Conservation (phyloP, 2,113 vertebrate genomes). For the Oreamnos americanus region DNA sequence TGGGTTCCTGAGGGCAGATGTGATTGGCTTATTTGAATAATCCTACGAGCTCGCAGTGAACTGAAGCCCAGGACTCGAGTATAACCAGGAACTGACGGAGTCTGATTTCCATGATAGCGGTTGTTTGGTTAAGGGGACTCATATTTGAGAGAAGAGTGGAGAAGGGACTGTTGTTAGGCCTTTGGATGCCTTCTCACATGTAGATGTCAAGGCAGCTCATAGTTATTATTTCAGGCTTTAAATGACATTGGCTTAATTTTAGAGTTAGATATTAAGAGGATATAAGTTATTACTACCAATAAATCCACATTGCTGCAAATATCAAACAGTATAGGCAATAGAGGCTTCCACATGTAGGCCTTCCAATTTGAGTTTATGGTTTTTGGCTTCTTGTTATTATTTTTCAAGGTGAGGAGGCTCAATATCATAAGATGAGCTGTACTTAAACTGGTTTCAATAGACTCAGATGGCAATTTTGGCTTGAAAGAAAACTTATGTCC, state of each 20-base stretch:
- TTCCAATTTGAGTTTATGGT: background rate
- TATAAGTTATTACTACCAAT: background rate
- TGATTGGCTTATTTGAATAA: background rate
- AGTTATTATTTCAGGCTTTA: background rate
- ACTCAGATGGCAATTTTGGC: background rate
- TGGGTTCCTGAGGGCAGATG: background rate
- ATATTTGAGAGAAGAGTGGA: background rate
- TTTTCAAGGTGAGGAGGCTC: background rate
- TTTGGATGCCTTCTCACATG: background rate
- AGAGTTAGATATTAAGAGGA: background rate
- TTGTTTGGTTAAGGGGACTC: background rate
- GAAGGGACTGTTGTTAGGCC: background rate
- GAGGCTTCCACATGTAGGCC: background rate
- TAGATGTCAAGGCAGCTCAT: background rate
- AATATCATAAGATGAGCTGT: background rate
- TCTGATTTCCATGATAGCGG: background rate
- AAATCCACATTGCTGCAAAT: background rate
- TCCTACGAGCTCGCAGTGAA: background rate
- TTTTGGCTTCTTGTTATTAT: background rate
- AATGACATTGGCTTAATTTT: background rate
- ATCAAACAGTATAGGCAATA: background rate
- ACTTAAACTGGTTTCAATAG: background rate
- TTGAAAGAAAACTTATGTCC: background rate
- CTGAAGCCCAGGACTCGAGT: background rate
- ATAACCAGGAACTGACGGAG: too few relatives aligned